These are phyloP conservation scores for Machimus atricapillus DNA, from an alignment of 2,888 invertebrate species.

Conservation along the genomic window DNA sequence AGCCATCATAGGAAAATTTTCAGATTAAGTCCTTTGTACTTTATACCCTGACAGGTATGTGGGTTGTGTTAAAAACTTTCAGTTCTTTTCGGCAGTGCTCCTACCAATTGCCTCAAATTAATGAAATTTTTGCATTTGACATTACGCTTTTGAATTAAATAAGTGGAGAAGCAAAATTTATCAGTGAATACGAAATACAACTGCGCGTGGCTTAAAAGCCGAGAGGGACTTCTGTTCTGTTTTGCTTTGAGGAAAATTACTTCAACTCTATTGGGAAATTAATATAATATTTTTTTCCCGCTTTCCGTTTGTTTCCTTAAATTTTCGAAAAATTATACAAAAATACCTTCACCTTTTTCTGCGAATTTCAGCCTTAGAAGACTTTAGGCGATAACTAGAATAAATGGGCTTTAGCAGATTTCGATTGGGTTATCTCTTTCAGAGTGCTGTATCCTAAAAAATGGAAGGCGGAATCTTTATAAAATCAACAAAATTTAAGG, in stretches of 20 bases:
- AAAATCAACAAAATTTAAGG: no score
- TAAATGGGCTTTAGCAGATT: neutral
- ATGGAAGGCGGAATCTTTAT: no score
- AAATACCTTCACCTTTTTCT: neutral
- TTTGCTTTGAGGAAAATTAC: neutral
- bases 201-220: neutral
- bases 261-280: neutral
- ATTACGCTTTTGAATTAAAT: neutral
- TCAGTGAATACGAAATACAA: neutral
- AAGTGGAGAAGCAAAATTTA: neutral
- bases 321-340: neutral
- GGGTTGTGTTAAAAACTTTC: neutral
- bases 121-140: neutral
- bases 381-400: neutral
- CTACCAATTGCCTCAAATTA: neutral
- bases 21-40: neutral
- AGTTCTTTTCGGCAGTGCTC: neutral
- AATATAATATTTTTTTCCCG: neutral
- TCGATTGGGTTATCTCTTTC: neutral
- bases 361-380: neutral
- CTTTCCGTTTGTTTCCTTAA: neutral
- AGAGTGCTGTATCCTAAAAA: no score
- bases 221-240: neutral
- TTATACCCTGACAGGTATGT: neutral
- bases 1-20: neutral